These are phyloP conservation scores for Stictocephala bisonia DNA, from an alignment of 2,888 invertebrate genomes.

Conservation along the genomic window DNA sequence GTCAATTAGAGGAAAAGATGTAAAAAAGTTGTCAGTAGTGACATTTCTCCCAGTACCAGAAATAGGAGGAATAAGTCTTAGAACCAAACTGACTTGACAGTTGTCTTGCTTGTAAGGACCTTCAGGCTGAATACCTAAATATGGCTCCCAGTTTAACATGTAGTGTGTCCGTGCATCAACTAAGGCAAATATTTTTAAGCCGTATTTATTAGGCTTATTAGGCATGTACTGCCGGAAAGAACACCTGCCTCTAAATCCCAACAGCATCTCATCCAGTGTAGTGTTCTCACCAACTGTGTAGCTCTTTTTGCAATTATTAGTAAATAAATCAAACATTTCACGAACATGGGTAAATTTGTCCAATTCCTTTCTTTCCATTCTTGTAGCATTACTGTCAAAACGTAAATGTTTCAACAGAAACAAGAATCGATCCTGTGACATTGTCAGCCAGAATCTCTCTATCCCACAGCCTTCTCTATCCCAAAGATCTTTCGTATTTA, in stretches of 20 bases:
- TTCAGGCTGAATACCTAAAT: conserved; percentile 42
- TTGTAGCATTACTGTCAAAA: background rate
- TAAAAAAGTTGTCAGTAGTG: conserved; percentile 52
- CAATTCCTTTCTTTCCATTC: background rate
- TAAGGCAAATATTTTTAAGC: conserved; percentile 47
- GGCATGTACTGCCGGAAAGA: background rate
- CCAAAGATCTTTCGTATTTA: no score
- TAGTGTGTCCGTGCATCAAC: conserved; percentile 42
- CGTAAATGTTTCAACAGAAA: background rate
- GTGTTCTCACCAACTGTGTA: background rate
- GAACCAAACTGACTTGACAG: conserved; percentile 22
- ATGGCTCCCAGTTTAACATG: conserved; percentile 39
- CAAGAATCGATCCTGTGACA: background rate
- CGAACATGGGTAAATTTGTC: background rate
- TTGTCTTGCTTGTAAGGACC: conserved; percentile 32
- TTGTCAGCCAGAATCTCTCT: no score
- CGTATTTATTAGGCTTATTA: conserved; percentile 47
- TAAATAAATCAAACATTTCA: background rate
- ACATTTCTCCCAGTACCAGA: conserved; percentile 48
- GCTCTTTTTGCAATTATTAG: background rate
- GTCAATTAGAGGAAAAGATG: conserved; percentile 46
- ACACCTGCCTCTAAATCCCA: background rate
- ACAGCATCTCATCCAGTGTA: background rate
- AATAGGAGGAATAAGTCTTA: conserved; percentile 37
- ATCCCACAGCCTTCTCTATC: no score